phyloP scores from a whole-genome alignment of 2,888 invertebrate genomes.

The Camponotus fellah region DNA sequence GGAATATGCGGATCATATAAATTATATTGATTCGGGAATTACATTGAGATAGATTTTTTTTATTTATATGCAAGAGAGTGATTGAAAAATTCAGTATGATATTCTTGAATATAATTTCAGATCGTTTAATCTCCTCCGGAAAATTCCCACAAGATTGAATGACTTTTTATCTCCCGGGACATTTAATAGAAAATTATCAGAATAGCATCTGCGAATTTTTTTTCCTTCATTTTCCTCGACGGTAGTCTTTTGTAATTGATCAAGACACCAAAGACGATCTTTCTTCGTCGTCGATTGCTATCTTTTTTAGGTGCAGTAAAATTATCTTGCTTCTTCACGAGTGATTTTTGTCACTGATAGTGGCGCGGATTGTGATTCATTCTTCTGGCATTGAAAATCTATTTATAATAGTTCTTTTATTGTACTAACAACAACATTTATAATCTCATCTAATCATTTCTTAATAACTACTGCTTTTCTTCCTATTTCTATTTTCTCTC shows the following conservation, averaged over 20 bases:
- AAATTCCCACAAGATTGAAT: conserved; percentile 48
- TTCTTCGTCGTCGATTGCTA: not conserved
- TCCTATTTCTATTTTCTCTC: not conserved
- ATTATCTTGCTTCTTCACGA: conserved; percentile 16
- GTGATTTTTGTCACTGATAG: not conserved
- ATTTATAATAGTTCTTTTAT: conserved; percentile 12
- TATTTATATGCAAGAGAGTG: no score
- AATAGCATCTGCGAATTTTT: conserved; percentile 42
- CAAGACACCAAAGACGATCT: not conserved
- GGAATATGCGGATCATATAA: not conserved
- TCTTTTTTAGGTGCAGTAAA: not conserved
- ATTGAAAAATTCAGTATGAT: not conserved
- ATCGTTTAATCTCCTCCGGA: not conserved
- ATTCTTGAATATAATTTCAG: not conserved
- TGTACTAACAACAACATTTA: not conserved
- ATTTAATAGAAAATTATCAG: conserved; percentile 47
- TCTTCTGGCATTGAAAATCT: not conserved
- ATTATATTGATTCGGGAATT: conserved; percentile 18
- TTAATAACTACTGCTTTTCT: not conserved
- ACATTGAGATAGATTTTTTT: not conserved
- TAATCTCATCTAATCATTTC: not conserved
- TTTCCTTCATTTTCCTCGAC: not conserved
- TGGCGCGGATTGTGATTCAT: not conserved
- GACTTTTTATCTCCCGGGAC: not conserved
- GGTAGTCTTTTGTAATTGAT: conserved; percentile 26